Base-by-base conservation (phyloP, 1,140 invertebrate species). In the Polyergus mexicanus region DNA sequence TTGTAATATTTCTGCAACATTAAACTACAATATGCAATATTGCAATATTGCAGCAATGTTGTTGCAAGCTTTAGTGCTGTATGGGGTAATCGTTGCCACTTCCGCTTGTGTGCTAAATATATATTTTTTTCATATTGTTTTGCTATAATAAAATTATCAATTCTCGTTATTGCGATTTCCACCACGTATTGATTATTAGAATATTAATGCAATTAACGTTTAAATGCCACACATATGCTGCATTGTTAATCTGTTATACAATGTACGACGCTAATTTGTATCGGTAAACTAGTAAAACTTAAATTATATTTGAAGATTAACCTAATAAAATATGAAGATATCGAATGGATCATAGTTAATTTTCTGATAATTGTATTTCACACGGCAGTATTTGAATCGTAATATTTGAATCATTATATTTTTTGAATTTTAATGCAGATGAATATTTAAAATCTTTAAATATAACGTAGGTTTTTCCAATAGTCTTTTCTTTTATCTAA, bases 251-350 rank as follows among this genome's bases (percentile, higher is more conserved):
- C 8, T 4, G 8, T 71, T 71, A n/a, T 13, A 32, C 68, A 32
- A 32, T 13, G n/a, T 38, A 54, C 19, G 66, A 51, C 54, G 28
- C 69, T 54, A 54, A 28, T 72, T 72, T n/a, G 19, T 54, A 72
- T 35, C 35, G 35, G 11, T 44, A 35, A 66, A 6, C 5, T 71
- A 51, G 1, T 51, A 51, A n/a, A n/a, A n/a, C 19, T 56, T 22
- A 3, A 3, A 54, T 56, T 32, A 56, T 56, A 56, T 2, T 22
- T 56, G n/a, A 38, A 72, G 56, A 56, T 71, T 22, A 35, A 1
- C 56, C 7, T 32, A n/a, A 19, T 72, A 56, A 56, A 11, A 54
- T 47, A 47, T 32, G 54, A 8, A 0, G 10, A 72, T 22, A 54
- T 54, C 8, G 16, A 16, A 3, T 32, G 1, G 32, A 71, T 32